Evolutionary conservation across 2,113 vertebrate species (phyloP).

Genomic region (Oncorhynchus gorbuscha): DNA sequence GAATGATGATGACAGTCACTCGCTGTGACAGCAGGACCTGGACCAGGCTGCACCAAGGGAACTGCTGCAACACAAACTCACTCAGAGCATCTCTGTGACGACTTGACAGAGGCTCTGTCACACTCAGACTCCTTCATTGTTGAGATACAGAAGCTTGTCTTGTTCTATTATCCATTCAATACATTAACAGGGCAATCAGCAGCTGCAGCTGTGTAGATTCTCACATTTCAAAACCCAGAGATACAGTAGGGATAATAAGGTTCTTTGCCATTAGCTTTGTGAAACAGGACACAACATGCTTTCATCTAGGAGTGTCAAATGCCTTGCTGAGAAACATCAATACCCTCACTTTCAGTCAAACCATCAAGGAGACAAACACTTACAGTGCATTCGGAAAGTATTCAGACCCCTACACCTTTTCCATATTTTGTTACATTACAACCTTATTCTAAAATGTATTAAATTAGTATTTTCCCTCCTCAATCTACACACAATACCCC

Average conservation of each 20-base stretch:
- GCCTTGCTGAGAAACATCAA: conserved; percentile 38
- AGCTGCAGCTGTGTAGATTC: neutral
- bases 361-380: neutral
- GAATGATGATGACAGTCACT: neutral
- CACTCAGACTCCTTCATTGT: neutral
- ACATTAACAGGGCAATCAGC: neutral
- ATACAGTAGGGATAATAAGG: neutral
- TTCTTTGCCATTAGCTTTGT: neutral
- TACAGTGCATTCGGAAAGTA: too few relatives aligned
- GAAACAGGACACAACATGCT: conserved; percentile 29
- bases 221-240: neutral
- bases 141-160: neutral
- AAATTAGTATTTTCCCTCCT: too few relatives aligned
- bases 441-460: too few relatives aligned
- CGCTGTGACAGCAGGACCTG: neutral
- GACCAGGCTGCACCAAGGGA: conserved; percentile 1
- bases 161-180: neutral
- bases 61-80: neutral
- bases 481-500: too few relatives aligned
- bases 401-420: too few relatives aligned
- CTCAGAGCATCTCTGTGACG: neutral
- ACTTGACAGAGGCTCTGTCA: neutral
- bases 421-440: too few relatives aligned
- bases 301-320: conserved; percentile 24
- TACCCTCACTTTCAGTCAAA: conserved; percentile 18